A percentile compares a stretch with the other conserved stretches of the same genome.
These are phyloP conservation scores for Smutsia gigantea DNA, from an alignment of 2,797 vertebrate genomes.

Conservation along the genomic window DNA sequence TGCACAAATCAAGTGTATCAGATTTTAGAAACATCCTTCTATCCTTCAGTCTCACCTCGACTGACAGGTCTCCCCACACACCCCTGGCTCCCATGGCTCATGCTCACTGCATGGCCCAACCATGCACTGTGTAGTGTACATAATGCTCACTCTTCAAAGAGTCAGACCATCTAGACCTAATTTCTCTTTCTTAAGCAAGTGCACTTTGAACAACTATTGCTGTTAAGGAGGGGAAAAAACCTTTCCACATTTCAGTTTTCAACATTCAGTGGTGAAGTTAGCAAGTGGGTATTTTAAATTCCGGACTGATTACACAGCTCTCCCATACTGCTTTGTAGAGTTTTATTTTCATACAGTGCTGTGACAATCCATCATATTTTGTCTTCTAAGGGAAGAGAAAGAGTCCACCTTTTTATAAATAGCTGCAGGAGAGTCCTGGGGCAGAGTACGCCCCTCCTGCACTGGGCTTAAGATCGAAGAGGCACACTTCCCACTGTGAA, in stretches of 20 bases:
- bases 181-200: neutral
- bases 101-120: neutral
- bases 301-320: neutral
- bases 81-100: neutral
- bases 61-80: neutral
- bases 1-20: neutral
- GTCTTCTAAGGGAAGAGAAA: neutral
- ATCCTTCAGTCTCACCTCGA: neutral
- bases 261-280: neutral
- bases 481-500: neutral
- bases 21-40: neutral
- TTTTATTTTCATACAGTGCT: conserved; percentile 32
- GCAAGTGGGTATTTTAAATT: conserved; percentile 58
- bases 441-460: neutral
- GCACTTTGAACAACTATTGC: neutral
- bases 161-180: neutral
- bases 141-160: neutral
- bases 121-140: neutral
- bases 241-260: neutral
- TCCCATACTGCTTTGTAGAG: neutral
- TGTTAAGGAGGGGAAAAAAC: neutral
- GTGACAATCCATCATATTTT: neutral
- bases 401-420: conserved; percentile 21
- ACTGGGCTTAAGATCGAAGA: conserved; percentile 6
- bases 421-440: conserved; percentile 43